Conservation (phyloP, 92 coral and sea anemone genomes). For the Heliopora coerulea region DNA sequence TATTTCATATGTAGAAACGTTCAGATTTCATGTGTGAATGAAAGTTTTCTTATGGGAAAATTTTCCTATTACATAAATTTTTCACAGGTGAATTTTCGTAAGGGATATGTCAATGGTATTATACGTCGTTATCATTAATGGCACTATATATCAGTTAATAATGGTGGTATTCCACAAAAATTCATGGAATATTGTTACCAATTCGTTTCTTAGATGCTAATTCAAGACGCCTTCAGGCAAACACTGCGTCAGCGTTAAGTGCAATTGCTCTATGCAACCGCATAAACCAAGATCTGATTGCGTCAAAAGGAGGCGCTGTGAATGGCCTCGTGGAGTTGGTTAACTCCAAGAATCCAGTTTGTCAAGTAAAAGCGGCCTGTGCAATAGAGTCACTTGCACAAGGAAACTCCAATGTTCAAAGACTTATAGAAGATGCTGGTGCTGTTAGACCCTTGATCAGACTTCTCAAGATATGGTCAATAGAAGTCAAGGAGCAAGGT, state of each 20-base stretch:
- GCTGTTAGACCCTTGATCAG: conserved; percentile 92
- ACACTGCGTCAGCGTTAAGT: conserved; percentile 92
- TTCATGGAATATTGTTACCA: not conserved
- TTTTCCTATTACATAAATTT: no score
- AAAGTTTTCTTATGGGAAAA: no score
- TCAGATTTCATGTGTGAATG: no score
- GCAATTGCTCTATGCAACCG: conserved; percentile 73
- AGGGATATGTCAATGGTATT: no score
- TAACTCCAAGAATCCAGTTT: conserved; percentile 69
- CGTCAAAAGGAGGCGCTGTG: conserved; percentile 77
- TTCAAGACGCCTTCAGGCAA: conserved; percentile 92
- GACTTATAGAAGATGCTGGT: conserved; percentile 79
- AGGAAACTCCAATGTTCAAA: conserved; percentile 84
- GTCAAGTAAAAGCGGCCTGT: conserved; percentile 98
- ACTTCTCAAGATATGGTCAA: conserved; percentile 92
- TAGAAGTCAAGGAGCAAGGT: conserved; percentile 97
- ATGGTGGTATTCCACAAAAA: not conserved
- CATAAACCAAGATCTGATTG: conserved; percentile 80
- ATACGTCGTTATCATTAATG: no score
- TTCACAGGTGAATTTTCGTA: no score
- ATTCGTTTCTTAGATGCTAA: conserved; percentile 57
- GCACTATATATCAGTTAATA: no score
- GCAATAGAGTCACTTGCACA: conserved; percentile 86
- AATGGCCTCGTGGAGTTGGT: conserved; percentile 75
- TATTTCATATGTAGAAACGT: no score